These are phyloP conservation scores for Magallana gigas DNA, from an alignment of 1,140 invertebrate genomes.

Conservation along the genomic window DNA sequence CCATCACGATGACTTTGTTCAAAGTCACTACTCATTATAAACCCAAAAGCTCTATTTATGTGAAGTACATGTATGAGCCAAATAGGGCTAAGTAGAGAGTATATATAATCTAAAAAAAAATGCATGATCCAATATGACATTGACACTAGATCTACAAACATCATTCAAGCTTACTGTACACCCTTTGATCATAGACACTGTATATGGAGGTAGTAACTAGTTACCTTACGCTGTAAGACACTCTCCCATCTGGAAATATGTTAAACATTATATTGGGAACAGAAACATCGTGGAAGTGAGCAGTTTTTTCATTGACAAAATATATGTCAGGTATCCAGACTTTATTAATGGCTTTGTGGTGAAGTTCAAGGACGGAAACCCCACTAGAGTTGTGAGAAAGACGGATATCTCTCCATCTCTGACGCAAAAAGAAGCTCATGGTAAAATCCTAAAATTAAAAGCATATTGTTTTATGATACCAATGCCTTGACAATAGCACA, in stretches of 20 bases:
- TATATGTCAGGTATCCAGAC: slow-evolving; percentile 80
- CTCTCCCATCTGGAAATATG: slow-evolving; percentile 74
- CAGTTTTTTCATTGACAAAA: slow-evolving; percentile 80
- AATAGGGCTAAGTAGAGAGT: too few species aligned
- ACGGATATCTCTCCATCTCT: slow-evolving; percentile 61
- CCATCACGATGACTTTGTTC: too few species aligned
- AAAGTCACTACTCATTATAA: too few species aligned
- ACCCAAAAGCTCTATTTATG: too few species aligned
- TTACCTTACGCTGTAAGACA: slow-evolving; percentile 80
- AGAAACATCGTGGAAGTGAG: slow-evolving; percentile 79
- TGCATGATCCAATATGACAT: too few species aligned
- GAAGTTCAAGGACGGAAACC: slow-evolving; percentile 54
- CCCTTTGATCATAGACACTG: too few species aligned
- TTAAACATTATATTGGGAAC: slow-evolving; percentile 79
- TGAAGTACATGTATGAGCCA: too few species aligned
- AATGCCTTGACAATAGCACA: too few species aligned
- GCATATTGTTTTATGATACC: too few species aligned
- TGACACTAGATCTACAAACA: too few species aligned
- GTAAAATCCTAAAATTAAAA: slow-evolving; percentile 63
- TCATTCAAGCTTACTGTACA: too few species aligned
- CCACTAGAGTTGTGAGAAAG: slow-evolving; percentile 48
- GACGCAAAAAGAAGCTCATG: slow-evolving; percentile 62
- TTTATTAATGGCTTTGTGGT: slow-evolving; percentile 54
- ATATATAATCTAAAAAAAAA: too few species aligned
- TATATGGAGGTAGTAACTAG: not conserved